These are phyloP conservation scores for Scarus forsteni DNA, from an alignment of 2,797 vertebrate genomes.

Conservation along the genomic window DNA sequence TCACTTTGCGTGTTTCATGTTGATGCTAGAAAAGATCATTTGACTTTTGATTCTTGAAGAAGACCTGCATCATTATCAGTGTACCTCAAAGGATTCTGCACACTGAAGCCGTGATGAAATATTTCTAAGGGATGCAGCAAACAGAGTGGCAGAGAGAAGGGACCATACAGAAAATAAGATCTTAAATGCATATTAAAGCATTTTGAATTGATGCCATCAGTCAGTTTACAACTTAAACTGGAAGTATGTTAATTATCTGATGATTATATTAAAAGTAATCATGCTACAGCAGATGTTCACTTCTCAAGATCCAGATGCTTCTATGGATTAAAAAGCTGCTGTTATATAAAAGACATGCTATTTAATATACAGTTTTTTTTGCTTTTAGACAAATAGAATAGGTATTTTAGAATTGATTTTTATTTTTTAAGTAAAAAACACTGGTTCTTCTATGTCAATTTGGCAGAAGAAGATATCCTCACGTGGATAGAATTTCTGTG, in stretches of 20 bases:
- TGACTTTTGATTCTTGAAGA: constrained; percentile 17
- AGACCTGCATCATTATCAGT: constrained; percentile 33
- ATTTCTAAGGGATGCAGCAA: not conserved
- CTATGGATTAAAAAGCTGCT: too few relatives aligned
- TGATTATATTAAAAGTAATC: not conserved
- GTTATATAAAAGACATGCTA: too few relatives aligned
- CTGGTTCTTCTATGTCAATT: too few relatives aligned
- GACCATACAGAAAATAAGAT: not conserved
- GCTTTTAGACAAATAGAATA: too few relatives aligned
- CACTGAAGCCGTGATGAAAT: constrained; percentile 22
- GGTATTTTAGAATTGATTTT: too few relatives aligned
- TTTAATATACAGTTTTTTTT: too few relatives aligned
- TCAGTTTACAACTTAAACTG: not conserved
- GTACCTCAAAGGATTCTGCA: constrained; percentile 16
- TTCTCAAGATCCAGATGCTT: too few relatives aligned
- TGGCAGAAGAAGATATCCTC: too few relatives aligned
- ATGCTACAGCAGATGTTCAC: too few relatives aligned
- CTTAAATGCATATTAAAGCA: not conserved
- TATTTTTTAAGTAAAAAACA: too few relatives aligned
- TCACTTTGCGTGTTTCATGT: constrained; percentile 53
- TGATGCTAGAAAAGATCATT: constrained; percentile 10
- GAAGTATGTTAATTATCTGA: not conserved
- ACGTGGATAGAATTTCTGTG: too few relatives aligned
- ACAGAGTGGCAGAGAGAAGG: not conserved
- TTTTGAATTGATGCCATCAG: not conserved